These are phyloP conservation scores for Bombycilla garrulus DNA, from an alignment of 2,113 vertebrate species.

Conservation along the genomic window DNA sequence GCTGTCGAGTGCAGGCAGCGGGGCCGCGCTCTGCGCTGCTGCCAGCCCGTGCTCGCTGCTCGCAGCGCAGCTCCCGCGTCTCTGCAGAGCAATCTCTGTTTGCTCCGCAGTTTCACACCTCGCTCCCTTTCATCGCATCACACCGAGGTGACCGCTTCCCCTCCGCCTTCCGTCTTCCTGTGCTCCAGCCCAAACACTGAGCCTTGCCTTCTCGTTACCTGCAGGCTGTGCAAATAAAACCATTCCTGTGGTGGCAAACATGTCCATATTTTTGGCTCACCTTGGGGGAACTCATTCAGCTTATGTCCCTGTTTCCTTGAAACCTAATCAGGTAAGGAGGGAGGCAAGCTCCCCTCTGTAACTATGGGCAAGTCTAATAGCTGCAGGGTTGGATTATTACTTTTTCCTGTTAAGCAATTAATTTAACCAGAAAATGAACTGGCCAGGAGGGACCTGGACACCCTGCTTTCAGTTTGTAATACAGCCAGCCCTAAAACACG, in stretches of 20 bases:
- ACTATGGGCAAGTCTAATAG: not conserved
- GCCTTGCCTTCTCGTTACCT: not conserved
- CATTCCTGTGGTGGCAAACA: accelerated
- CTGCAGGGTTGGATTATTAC: not conserved
- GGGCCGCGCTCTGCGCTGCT: not conserved
- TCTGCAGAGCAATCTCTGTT: not conserved
- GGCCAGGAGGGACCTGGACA: not conserved
- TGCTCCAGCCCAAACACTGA: not conserved
- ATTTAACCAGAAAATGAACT: not conserved
- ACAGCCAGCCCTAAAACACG: not conserved
- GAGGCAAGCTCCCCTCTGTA: not conserved
- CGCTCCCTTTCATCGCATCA: not conserved
- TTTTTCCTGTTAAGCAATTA: not conserved
- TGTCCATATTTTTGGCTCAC: not conserved
- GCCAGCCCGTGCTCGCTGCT: not conserved
- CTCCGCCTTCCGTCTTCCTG: not conserved
- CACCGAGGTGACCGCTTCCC: not conserved
- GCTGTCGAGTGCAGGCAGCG: accelerated
- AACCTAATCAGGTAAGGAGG: not conserved
- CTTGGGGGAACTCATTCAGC: not conserved
- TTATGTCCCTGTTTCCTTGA: not conserved
- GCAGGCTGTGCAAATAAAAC: not conserved
- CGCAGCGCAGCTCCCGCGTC: accelerated
- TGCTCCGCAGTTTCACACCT: not conserved
- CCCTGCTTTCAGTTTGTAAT: not conserved